Evolutionary conservation across 2,888 invertebrate genomes (phyloP), one percentile per base, ranked within the genome.

Genomic region (Eupithecia exiguata): DNA sequence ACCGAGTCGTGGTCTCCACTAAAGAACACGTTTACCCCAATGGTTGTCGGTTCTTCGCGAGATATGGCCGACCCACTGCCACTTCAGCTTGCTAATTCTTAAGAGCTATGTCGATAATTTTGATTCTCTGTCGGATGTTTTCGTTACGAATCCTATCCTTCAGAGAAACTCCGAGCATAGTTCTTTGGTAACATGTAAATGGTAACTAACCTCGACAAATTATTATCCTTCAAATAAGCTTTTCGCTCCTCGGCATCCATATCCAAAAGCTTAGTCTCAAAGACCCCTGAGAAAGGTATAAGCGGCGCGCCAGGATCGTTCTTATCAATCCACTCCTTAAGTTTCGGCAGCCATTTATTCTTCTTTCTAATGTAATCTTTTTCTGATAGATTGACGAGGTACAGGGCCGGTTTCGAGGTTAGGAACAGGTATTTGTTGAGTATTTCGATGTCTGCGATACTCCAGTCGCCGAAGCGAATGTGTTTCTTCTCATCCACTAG

Each of bases 241-340:
- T 96, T 96, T 75, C 95, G 95, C 83, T 98, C 97, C 36, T 96
- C 96, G 14, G 95, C 91, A 14, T 97, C 97, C 96, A 99, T 97
- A 80, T 99, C 99, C 65, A 97, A 86, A 35, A 99, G 89, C 91
- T 97, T 97, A 75, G 96, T 95, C 92, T 99, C 99, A 84, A 99
- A 96, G 18, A 95, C 96, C 0, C 99, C 99, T 25, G 99, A 99
- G 94, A 99, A 99, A 0, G 99, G 99, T 80, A 99, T 99, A 61
- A 99, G 96, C 4, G 96, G 95, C 0, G 99, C 97, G 3, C 99
- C 99, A 0, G 99, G 97, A 89, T 99, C 99, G 88, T 99, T 97
- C 87, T 97, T 97, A 91, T 99, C 99, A 81, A 99, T 97, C 99
- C 99, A 99, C 90, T 99, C 99, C 91, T 99, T 99, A 85, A 99